phyloP scores from a whole-genome alignment of 1,140 invertebrate genomes.

The Hylaeus volcanicus region DNA sequence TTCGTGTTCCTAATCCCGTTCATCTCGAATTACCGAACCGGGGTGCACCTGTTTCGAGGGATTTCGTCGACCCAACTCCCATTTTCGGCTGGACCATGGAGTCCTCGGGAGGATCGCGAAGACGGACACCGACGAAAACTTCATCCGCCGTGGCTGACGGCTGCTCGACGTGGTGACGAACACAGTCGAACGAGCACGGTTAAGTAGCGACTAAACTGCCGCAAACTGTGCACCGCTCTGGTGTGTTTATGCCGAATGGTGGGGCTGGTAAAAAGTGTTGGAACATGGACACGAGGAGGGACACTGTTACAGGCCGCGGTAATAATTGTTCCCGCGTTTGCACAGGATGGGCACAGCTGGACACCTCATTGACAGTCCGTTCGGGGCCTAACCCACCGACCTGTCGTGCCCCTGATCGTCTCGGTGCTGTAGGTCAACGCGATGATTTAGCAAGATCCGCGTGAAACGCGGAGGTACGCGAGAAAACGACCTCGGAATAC shows the following conservation, averaged over 20 bases:
- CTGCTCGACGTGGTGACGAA: conserved; percentile 7
- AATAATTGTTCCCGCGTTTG: conserved; percentile 69
- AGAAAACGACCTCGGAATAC: neutral
- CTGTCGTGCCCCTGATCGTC: conserved; percentile 30
- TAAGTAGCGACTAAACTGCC: conserved; percentile 60
- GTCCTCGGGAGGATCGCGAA: too few relatives aligned
- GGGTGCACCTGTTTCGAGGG: too few relatives aligned
- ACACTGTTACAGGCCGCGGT: conserved; percentile 56
- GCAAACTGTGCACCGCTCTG: conserved; percentile 49
- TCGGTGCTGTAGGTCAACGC: neutral
- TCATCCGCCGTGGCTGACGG: neutral
- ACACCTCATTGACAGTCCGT: conserved; percentile 66
- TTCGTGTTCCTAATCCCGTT: too few relatives aligned
- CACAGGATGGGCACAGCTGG: conserved; percentile 76
- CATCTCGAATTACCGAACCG: too few relatives aligned
- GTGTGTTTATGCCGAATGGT: conserved; percentile 65
- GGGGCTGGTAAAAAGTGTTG: conserved; percentile 69
- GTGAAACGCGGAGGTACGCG: neutral
- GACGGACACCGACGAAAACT: neutral
- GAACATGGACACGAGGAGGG: conserved; percentile 31
- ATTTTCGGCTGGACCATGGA: too few relatives aligned
- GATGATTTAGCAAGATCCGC: conserved; percentile 18
- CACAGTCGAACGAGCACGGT: conserved; percentile 33
- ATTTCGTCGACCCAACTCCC: too few relatives aligned
- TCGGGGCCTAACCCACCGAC: conserved; percentile 44